Conservation (phyloP, 2,888 invertebrate genomes). For the Xylota segnis region DNA sequence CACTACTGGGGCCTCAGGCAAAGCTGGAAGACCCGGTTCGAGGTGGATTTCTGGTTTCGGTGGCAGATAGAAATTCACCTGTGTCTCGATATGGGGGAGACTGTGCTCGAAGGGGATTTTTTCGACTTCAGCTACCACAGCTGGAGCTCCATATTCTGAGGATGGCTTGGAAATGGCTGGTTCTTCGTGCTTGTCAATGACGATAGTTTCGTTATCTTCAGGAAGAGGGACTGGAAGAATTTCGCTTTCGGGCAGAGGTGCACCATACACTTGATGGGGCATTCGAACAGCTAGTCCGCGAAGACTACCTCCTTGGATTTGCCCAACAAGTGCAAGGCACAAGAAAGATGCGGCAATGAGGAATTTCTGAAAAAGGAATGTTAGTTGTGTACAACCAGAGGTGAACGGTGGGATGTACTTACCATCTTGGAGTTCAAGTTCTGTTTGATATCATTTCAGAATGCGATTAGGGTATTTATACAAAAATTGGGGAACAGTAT, state of each 20-base stretch:
- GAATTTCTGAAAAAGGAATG: slow-evolving; percentile 58
- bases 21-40: slow-evolving; percentile 23
- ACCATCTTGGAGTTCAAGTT: slow-evolving; percentile 68
- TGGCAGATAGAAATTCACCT: slow-evolving; percentile 16
- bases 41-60: slow-evolving; percentile 16
- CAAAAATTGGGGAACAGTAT: neutral
- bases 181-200: slow-evolving; percentile 7
- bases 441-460: slow-evolving; percentile 44
- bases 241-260: slow-evolving; percentile 30
- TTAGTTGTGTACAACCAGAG: neutral
- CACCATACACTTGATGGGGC: slow-evolving; percentile 55
- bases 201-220: neutral
- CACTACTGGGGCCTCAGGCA: slow-evolving; percentile 26
- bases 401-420: slow-evolving; percentile 34
- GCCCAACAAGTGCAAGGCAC: slow-evolving; percentile 69
- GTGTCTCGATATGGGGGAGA: slow-evolving; percentile 23
- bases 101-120: slow-evolving; percentile 14
- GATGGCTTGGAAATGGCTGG: slow-evolving; percentile 1
- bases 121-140: neutral
- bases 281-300: slow-evolving; percentile 49
- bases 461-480: slow-evolving; percentile 52
- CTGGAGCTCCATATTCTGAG: slow-evolving; percentile 28
- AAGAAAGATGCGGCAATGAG: slow-evolving; percentile 65
- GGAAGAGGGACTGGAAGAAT: slow-evolving; percentile 1
- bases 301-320: slow-evolving; percentile 72